Evolutionary conservation across 2,797 vertebrate species (phyloP).

Genomic region (Garrulus glandarius): DNA sequence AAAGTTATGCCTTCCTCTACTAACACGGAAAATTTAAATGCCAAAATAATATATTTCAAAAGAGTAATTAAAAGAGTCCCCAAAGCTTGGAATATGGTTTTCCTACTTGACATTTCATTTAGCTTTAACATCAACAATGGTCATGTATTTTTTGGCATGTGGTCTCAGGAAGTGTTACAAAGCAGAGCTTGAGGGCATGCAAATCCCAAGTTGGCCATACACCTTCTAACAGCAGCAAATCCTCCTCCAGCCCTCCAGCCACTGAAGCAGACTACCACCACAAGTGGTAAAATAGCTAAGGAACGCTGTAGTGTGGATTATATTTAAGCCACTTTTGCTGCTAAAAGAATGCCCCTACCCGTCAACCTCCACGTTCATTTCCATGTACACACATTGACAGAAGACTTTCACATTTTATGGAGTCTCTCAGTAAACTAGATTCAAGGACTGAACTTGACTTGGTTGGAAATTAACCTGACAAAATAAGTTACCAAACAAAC

Average conservation of each 20-base stretch:
- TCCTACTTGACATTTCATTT: not conserved
- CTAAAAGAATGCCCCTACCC: not conserved
- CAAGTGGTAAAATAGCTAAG: not conserved
- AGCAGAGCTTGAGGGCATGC: not conserved
- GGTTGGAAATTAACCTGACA: not conserved
- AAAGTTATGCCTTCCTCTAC: not conserved
- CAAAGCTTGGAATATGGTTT: not conserved
- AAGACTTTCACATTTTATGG: not conserved
- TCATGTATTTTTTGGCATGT: not conserved
- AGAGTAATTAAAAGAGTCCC: not conserved
- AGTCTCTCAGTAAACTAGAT: not conserved
- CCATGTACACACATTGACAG: not conserved
- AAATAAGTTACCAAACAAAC: not conserved
- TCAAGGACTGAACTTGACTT: not conserved
- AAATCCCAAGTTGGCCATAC: not conserved
- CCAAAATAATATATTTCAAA: not conserved
- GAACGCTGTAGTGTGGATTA: not conserved
- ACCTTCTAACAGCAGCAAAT: not conserved
- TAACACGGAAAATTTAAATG: not conserved
- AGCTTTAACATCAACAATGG: not conserved
- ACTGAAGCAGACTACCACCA: not conserved
- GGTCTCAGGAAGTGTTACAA: not conserved
- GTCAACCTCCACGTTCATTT: not conserved
- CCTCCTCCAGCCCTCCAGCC: fast-evolving
- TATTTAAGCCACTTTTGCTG: not conserved